A percentile compares a stretch with the other conserved stretches of the same genome.
These are phyloP conservation scores for Uromys caudimaculatus DNA, from an alignment of 2,797 vertebrate genomes.

Conservation along the genomic window DNA sequence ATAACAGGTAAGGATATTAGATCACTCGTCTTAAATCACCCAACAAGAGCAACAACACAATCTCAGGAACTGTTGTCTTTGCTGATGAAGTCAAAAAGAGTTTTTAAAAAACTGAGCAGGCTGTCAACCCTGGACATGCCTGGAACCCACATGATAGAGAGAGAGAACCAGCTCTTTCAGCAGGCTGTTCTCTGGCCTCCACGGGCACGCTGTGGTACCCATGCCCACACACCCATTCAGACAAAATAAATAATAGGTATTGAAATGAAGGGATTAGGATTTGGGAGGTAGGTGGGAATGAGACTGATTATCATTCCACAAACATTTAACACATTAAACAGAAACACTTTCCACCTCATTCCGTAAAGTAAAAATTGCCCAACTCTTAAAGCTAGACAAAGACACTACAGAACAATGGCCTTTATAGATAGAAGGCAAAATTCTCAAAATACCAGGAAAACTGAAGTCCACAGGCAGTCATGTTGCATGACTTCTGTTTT, in stretches of 20 bases:
- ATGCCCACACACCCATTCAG: too few relatives aligned
- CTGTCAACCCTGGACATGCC: too few relatives aligned
- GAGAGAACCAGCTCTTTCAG: not conserved
- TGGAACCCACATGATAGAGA: not conserved
- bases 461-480: not conserved
- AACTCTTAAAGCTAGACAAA: not conserved
- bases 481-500: not conserved
- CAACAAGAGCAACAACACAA: not conserved
- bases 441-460: not conserved
- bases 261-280: not conserved
- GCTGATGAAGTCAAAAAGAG: not conserved
- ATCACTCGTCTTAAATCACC: not conserved
- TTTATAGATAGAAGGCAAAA: not conserved
- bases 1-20: not conserved
- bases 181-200: not conserved
- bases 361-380: not conserved
- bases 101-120: not conserved
- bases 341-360: not conserved
- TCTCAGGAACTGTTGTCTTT: not conserved
- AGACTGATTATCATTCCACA: not conserved
- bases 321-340: not conserved
- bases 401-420: not conserved
- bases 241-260: not conserved
- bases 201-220: not conserved
- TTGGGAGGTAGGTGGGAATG: not conserved